phyloP scores from a whole-genome alignment of 53 echinoderm and acorn worm species.

The Actinopyga echinites region DNA sequence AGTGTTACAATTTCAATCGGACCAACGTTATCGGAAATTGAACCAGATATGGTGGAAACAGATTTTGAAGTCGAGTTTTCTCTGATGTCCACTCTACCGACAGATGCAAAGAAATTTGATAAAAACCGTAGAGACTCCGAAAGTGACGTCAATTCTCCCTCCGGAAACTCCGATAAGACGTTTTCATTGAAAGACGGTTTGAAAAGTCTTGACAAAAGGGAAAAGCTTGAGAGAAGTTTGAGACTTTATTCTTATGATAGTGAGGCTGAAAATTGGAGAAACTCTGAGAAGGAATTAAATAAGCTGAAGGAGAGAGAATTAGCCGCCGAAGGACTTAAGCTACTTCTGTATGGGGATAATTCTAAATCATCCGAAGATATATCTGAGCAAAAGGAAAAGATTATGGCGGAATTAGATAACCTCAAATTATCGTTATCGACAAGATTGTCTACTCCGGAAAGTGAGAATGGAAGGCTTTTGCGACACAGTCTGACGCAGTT shows the following conservation, averaged over 20 bases:
- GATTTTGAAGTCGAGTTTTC: conserved; percentile 33
- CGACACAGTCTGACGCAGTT: conserved; percentile 6
- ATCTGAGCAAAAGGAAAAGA: conserved; percentile 12
- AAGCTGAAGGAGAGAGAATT: neutral
- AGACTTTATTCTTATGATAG: conserved; percentile 24
- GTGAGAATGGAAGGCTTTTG: neutral
- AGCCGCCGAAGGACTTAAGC: conserved; percentile 14
- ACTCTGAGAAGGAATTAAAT: conserved; percentile 1
- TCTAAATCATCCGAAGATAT: neutral
- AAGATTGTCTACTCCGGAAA: conserved; percentile 13
- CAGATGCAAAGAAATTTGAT: neutral
- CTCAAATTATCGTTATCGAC: conserved; percentile 20
- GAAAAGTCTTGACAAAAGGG: neutral
- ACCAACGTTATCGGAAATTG: conserved; percentile 11
- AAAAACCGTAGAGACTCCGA: no score
- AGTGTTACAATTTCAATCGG: conserved; percentile 19
- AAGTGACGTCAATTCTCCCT: neutral
- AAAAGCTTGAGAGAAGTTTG: neutral
- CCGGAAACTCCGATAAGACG: neutral
- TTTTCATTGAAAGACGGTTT: neutral
- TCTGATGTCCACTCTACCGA: conserved; percentile 12
- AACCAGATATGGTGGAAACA: conserved; percentile 29
- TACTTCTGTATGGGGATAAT: conserved; percentile 10
- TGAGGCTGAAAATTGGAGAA: neutral
- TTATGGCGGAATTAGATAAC: conserved; percentile 24